Evolutionary conservation across 2,797 vertebrate species (phyloP).

Genomic region (Squalus acanthias): DNA sequence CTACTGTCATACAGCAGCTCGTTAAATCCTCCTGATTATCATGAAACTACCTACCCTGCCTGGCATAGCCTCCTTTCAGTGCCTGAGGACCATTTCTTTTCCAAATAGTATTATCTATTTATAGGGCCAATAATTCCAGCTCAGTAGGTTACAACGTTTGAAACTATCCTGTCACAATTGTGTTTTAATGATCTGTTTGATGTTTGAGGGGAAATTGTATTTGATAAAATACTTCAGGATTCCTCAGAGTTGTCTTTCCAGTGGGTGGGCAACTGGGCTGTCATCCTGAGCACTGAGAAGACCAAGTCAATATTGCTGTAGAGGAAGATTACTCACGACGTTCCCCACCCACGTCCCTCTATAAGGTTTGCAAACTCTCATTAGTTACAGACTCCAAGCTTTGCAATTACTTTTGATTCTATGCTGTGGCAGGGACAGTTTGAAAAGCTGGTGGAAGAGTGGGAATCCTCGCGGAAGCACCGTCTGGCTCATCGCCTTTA

Average conservation of each 20-base stretch:
- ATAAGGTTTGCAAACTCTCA: neutral
- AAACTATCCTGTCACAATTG: neutral
- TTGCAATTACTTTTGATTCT: neutral
- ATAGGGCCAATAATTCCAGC: neutral
- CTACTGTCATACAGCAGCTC: neutral
- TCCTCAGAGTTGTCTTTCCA: neutral
- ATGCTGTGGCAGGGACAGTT: neutral
- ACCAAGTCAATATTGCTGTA: neutral
- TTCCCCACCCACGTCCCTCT: neutral
- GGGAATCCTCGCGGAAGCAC: neutral
- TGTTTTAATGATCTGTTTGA: constrained; percentile 9
- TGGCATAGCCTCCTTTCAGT: neutral
- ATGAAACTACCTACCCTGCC: neutral
- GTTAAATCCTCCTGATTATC: neutral
- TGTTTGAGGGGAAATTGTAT: neutral
- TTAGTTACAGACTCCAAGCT: neutral
- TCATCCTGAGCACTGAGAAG: neutral
- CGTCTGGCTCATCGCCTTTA: neutral
- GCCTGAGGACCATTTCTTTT: neutral
- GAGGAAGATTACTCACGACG: neutral
- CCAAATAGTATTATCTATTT: neutral
- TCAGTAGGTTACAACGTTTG: neutral
- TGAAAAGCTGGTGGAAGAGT: neutral
- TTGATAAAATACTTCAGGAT: neutral
- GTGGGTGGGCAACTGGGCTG: neutral